phyloP scores from a whole-genome alignment of 2,113 vertebrate species.

The Pycnonotus jocosus region DNA sequence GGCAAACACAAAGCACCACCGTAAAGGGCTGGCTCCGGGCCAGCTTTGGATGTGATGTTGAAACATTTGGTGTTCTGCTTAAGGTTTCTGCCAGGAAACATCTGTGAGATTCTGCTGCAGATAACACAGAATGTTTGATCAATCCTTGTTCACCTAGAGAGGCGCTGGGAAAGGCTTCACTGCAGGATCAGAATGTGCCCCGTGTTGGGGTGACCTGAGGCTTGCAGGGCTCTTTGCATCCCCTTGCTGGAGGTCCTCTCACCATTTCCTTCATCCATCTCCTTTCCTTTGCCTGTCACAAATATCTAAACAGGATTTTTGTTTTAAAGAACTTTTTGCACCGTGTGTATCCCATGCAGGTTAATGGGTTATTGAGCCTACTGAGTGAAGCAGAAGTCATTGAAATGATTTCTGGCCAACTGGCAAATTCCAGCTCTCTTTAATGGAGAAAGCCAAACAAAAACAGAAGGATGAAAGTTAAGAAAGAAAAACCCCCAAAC shows the following conservation, averaged over 20 bases:
- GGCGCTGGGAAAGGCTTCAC: background rate
- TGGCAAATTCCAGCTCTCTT: background rate
- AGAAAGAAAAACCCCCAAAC: background rate
- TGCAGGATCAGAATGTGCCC: background rate
- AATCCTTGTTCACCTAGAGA: background rate
- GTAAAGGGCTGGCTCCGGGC: background rate
- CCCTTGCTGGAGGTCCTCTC: background rate
- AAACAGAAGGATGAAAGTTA: background rate
- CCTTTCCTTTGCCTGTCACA: background rate
- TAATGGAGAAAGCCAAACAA: background rate
- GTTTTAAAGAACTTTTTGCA: background rate
- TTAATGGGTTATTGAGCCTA: background rate
- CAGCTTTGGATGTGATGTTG: slow-evolving; percentile 10
- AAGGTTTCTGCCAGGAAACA: slow-evolving; percentile 53
- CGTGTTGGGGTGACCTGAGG: background rate
- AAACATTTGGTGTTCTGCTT: slow-evolving; percentile 41
- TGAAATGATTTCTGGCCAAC: background rate
- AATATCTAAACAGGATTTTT: background rate
- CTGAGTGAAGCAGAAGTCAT: background rate
- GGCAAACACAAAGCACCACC: background rate
- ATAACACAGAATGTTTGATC: background rate
- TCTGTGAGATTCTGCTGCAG: slow-evolving; percentile 48
- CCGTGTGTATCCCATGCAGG: background rate
- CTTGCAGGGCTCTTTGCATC: background rate
- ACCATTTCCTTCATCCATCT: background rate